A percentile compares a stretch with the other conserved stretches of the same genome.
phyloP scores from a whole-genome alignment of 2,113 vertebrate genomes.

The Trachemys scripta region DNA sequence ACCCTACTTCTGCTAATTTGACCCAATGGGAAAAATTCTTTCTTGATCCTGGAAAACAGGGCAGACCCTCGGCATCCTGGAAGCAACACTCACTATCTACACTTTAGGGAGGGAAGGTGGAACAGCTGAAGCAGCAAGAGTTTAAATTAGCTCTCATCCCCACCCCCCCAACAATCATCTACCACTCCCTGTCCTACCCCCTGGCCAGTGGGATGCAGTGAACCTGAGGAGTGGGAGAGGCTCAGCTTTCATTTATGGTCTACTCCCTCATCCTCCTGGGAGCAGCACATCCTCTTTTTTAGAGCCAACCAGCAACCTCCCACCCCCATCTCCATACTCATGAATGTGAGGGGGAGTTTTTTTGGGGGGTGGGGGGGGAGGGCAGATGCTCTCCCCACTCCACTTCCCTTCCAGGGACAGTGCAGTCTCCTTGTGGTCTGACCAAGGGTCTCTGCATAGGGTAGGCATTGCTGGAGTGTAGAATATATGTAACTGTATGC shows the following conservation, averaged over 20 bases:
- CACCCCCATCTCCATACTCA: not conserved
- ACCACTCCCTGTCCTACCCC: fast-evolving
- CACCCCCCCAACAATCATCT: not conserved
- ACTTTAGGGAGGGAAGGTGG: too few relatives aligned
- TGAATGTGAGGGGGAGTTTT: not conserved
- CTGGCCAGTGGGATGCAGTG: not conserved
- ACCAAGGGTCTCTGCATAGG: not conserved
- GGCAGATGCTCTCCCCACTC: too few relatives aligned
- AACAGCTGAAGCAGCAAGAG: too few relatives aligned
- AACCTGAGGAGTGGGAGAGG: not conserved
- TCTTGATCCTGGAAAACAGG: too few relatives aligned
- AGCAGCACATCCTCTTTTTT: too few relatives aligned
- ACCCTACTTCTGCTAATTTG: too few relatives aligned
- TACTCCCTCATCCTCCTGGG: not conserved
- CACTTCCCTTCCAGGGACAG: not conserved
- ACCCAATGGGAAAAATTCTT: too few relatives aligned
- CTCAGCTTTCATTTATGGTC: not conserved
- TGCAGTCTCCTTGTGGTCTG: not conserved
- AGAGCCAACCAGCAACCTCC: fast-evolving
- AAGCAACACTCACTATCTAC: too few relatives aligned
- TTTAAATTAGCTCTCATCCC: too few relatives aligned
- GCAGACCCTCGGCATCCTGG: too few relatives aligned
- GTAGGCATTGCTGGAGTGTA: not conserved
- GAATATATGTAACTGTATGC: fast-evolving
- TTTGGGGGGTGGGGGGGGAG: too few relatives aligned